These are phyloP conservation scores for Cynoglossus semilaevis DNA, from an alignment of 2,113 vertebrate species.

Conservation along the genomic window DNA sequence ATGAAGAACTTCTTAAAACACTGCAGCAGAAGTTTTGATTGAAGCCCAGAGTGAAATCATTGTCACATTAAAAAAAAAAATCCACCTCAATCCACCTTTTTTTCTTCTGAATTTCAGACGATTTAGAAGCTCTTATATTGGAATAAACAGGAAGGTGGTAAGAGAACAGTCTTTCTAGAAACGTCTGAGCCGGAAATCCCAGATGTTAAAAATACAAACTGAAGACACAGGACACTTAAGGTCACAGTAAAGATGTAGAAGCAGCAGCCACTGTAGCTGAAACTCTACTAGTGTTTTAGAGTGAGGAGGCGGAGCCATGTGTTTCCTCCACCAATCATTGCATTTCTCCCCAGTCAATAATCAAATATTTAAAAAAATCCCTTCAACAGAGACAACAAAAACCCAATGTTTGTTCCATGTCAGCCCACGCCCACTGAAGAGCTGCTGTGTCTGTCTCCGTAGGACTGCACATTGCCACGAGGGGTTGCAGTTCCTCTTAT, in stretches of 20 bases:
- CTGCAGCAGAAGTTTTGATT: no score
- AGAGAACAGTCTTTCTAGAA: background rate
- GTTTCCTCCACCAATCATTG: background rate
- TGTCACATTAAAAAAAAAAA: no score
- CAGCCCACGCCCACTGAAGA: slow-evolving; percentile 59
- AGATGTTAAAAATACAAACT: slow-evolving; percentile 23
- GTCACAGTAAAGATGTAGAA: background rate
- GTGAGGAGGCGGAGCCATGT: background rate
- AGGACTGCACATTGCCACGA: slow-evolving; percentile 73
- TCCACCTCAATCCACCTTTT: no score
- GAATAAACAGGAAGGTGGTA: slow-evolving; percentile 21
- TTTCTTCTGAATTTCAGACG: background rate
- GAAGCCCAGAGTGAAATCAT: no score
- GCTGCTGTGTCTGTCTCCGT: slow-evolving; percentile 52
- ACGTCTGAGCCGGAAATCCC: background rate
- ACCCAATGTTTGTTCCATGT: slow-evolving; percentile 14
- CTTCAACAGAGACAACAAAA: slow-evolving; percentile 59
- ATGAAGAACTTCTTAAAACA: no score
- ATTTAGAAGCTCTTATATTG: slow-evolving; percentile 25
- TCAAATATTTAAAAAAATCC: slow-evolving; percentile 9
- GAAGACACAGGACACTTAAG: background rate
- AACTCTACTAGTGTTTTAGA: background rate
- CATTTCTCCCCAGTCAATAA: background rate
- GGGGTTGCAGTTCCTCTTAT: slow-evolving; percentile 71
- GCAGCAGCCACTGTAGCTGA: background rate